Percentiles rank a stretch among this genome's conserved stretches.
Evolutionary conservation across 2,888 invertebrate genomes (phyloP).

Genomic region (Clostera curtula): DNA sequence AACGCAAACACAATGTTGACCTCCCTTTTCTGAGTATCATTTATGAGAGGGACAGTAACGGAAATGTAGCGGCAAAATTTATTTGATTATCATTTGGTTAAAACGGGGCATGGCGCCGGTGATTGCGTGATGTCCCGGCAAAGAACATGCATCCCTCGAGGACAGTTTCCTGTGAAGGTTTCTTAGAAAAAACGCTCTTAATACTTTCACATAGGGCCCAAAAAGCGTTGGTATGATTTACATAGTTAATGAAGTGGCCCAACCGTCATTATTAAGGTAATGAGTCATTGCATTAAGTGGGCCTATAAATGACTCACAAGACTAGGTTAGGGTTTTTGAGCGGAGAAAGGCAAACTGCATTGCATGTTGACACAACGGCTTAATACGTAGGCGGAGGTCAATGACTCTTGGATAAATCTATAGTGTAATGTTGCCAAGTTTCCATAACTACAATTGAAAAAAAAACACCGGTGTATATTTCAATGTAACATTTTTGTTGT

Average conservation of each 20-base stretch:
- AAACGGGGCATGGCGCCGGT: slow-evolving; percentile 47
- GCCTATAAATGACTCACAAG: slow-evolving; percentile 55
- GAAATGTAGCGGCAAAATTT: slow-evolving; percentile 37
- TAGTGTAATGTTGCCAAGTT: slow-evolving; percentile 27
- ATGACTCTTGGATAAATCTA: slow-evolving; percentile 48
- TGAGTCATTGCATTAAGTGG: slow-evolving; percentile 54
- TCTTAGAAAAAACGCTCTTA: no score
- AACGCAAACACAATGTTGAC: slow-evolving; percentile 21
- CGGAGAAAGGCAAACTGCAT: slow-evolving; percentile 25
- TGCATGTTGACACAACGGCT: slow-evolving; percentile 45
- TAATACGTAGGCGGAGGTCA: slow-evolving; percentile 38
- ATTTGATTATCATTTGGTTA: slow-evolving; percentile 57
- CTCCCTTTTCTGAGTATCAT: slow-evolving; percentile 17
- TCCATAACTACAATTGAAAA: no score
- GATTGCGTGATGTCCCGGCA: slow-evolving; percentile 51
- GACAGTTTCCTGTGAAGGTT: slow-evolving; percentile 17
- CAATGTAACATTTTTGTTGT: no score
- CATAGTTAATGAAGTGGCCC: slow-evolving; percentile 24
- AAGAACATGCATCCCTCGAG: slow-evolving; percentile 33
- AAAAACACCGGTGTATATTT: no score
- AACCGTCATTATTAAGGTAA: slow-evolving; percentile 55
- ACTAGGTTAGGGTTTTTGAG: slow-evolving; percentile 23
- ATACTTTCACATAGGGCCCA: slow-evolving; percentile 21
- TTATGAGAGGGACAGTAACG: slow-evolving; percentile 29
- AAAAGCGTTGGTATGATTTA: slow-evolving; percentile 10